A percentile compares a stretch with the other conserved stretches of the same genome.
phyloP scores from a whole-genome alignment of 2,797 vertebrate species.

The Sardinella longiceps region DNA sequence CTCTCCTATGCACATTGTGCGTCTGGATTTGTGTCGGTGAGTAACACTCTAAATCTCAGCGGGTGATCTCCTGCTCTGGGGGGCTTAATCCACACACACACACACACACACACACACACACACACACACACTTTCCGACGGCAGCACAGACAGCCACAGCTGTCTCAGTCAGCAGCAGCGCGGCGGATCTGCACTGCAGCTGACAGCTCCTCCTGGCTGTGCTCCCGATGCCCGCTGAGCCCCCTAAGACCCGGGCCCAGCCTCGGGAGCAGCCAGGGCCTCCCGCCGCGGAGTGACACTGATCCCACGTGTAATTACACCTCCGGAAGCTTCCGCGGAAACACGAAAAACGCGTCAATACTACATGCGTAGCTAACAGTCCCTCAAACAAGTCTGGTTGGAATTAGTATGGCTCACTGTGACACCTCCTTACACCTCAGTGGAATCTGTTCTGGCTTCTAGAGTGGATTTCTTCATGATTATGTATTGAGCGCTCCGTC shows the following conservation, averaged over 20 bases:
- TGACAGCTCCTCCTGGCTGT: background rate
- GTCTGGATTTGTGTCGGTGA: slow-evolving; percentile 45
- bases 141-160: background rate
- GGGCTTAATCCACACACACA: slow-evolving; percentile 44
- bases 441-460: background rate
- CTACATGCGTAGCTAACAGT: background rate
- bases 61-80: slow-evolving; percentile 41
- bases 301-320: slow-evolving; percentile 22
- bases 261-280: background rate
- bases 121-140: background rate
- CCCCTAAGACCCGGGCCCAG: background rate
- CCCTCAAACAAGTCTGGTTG: background rate
- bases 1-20: background rate
- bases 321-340: background rate
- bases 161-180: background rate
- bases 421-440: background rate
- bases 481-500: background rate
- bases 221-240: slow-evolving; percentile 1
- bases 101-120: too few species aligned
- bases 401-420: background rate
- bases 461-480: background rate
- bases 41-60: slow-evolving; percentile 39
- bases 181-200: slow-evolving; percentile 21
- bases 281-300: background rate
- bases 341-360: background rate